Evolutionary conservation across 1,140 invertebrate genomes (phyloP).

Genomic region (Drosophila suzukii): DNA sequence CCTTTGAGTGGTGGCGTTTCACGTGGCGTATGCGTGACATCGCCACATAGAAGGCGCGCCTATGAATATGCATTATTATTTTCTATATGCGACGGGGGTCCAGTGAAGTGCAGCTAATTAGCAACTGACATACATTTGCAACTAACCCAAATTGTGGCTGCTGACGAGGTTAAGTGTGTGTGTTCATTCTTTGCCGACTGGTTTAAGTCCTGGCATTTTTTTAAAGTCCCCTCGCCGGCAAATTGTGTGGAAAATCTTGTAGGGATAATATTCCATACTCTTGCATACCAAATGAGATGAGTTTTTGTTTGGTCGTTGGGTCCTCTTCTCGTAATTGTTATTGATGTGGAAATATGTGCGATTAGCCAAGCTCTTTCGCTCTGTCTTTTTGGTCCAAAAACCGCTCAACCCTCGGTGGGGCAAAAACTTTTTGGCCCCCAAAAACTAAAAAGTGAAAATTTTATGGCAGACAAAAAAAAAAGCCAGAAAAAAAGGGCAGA

Average conservation of each 20-base stretch:
- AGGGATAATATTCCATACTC: constrained; percentile 12
- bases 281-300: constrained; percentile 60
- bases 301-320: constrained; percentile 32
- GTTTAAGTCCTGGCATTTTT: constrained; percentile 31
- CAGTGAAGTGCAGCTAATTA: constrained; percentile 66
- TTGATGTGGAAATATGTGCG: constrained; percentile 72
- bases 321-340: constrained; percentile 62
- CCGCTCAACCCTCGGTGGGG: constrained; percentile 1
- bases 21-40: constrained; percentile 68
- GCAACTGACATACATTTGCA: constrained; percentile 65
- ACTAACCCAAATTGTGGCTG: constrained; percentile 43
- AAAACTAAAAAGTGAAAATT: constrained; percentile 73
- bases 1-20: constrained; percentile 41
- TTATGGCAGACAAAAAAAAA: constrained; percentile 33
- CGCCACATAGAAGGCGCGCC: constrained; percentile 43
- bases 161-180: constrained; percentile 50
- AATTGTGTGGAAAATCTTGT: constrained; percentile 63
- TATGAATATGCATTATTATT: constrained; percentile 74
- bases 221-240: constrained; percentile 25
- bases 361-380: constrained; percentile 42
- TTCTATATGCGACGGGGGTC: constrained; percentile 22
- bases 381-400: constrained; percentile 1
- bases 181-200: not conserved
- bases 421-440: constrained; percentile 49
- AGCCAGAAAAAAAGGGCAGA: not conserved